phyloP scores from a whole-genome alignment of 2,888 invertebrate genomes.

The Agriotes lineatus region DNA sequence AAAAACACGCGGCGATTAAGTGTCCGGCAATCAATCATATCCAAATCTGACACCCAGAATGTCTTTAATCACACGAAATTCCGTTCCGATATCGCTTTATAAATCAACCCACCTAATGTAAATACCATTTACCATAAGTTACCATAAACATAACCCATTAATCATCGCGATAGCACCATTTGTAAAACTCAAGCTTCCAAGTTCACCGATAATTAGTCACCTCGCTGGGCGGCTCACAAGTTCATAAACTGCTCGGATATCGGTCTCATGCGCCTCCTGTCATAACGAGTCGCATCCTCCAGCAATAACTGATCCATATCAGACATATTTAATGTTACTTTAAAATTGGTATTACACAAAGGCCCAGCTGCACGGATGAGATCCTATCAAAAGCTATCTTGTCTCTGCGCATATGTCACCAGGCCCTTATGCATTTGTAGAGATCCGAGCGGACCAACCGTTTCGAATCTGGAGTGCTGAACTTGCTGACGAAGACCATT shows the following conservation, averaged over 20 bases:
- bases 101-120: conserved; percentile 35
- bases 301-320: conserved; percentile 56
- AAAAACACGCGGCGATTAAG: conserved; percentile 34
- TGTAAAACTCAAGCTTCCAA: conserved; percentile 54
- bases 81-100: conserved; percentile 22
- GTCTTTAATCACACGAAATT: conserved; percentile 29
- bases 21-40: conserved; percentile 39
- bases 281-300: conserved; percentile 32
- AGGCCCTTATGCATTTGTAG: conserved; percentile 47
- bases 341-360: conserved; percentile 61
- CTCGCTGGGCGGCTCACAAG: conserved; percentile 31
- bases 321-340: conserved; percentile 62
- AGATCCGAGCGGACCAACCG: conserved; percentile 38
- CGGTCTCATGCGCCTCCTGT: neutral
- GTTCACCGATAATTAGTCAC: conserved; percentile 54
- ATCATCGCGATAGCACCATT: conserved; percentile 56
- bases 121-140: conserved; percentile 47
- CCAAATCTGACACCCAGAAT: conserved; percentile 20
- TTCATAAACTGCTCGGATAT: neutral
- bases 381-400: conserved; percentile 62
- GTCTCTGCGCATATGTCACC: conserved; percentile 62
- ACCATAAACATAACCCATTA: conserved; percentile 53
- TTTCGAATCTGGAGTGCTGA: neutral
- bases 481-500: no score
- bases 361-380: conserved; percentile 62